Conservation (phyloP, 2,797 vertebrate species). For the Sphenodon punctatus region DNA sequence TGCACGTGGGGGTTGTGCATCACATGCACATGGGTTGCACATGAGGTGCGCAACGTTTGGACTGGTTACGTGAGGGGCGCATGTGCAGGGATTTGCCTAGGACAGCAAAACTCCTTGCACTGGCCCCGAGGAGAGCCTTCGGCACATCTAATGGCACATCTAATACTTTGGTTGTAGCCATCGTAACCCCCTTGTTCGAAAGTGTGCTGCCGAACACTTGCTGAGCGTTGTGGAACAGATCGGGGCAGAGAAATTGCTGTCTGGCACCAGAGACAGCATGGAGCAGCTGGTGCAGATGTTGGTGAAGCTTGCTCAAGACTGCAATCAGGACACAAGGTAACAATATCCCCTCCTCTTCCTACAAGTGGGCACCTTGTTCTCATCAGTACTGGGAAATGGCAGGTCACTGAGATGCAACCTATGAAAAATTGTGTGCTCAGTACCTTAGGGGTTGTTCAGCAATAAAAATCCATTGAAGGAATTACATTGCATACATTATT, state of each 20-base stretch:
- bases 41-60: too few relatives aligned
- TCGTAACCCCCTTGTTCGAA: constrained; percentile 58
- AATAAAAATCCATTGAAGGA: neutral
- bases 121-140: too few relatives aligned
- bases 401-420: neutral
- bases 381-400: neutral
- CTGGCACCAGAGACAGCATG: neutral
- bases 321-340: constrained; percentile 75
- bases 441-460: neutral
- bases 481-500: neutral
- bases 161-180: constrained; percentile 56
- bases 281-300: constrained; percentile 41
- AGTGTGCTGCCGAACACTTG: constrained; percentile 63
- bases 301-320: constrained; percentile 71
- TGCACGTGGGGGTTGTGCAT: too few relatives aligned
- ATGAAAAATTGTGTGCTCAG: neutral
- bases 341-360: neutral
- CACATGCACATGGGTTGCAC: too few relatives aligned
- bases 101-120: too few relatives aligned
- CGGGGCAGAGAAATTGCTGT: constrained; percentile 57
- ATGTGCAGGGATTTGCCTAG: too few relatives aligned
- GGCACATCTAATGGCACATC: neutral
- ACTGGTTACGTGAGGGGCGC: too few relatives aligned
- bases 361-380: neutral
- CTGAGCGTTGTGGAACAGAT: constrained; percentile 43